phyloP scores from a whole-genome alignment of 2,888 invertebrate genomes.

The Caradrina kadenii region DNA sequence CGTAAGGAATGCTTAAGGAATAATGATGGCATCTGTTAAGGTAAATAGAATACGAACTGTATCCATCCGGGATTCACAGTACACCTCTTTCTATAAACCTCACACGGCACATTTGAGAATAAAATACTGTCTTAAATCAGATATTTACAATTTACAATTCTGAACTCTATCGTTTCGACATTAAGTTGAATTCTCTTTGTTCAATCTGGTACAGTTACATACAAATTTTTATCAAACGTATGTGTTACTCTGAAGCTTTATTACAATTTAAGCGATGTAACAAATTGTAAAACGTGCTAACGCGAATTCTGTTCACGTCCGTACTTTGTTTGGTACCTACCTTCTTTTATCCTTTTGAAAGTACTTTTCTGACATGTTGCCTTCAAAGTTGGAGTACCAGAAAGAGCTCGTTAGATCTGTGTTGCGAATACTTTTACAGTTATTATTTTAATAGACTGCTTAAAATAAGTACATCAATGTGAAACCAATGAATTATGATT shows the following conservation, averaged over 20 bases:
- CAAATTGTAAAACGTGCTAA: conserved; percentile 88
- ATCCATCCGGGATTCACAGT: conserved; percentile 85
- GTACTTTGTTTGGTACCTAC: conserved; percentile 82
- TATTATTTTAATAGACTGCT: conserved; percentile 23
- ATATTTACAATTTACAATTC: conserved; percentile 3
- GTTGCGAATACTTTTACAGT: conserved; percentile 34
- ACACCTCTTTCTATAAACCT: conserved; percentile 87
- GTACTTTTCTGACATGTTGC: conserved; percentile 77
- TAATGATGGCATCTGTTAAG: conserved; percentile 86
- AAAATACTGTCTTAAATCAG: conserved; percentile 63
- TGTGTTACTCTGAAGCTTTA: conserved; percentile 86
- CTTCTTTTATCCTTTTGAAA: conserved; percentile 79
- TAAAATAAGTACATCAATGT: neutral
- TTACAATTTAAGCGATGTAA: conserved; percentile 89
- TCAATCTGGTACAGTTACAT: conserved; percentile 59
- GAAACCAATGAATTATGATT: neutral
- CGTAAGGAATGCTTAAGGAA: conserved; percentile 80
- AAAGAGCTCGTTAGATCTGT: conserved; percentile 61
- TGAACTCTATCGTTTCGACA: conserved; percentile 23
- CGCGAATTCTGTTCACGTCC: conserved; percentile 85
- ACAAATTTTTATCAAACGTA: conserved; percentile 69
- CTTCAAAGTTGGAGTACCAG: conserved; percentile 64
- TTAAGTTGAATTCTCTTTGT: conserved; percentile 58
- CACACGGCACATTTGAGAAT: conserved; percentile 66
- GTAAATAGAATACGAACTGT: conserved; percentile 88